These are phyloP conservation scores for Prionailurus viverrinus DNA, from an alignment of 2,113 vertebrate species.

Conservation along the genomic window DNA sequence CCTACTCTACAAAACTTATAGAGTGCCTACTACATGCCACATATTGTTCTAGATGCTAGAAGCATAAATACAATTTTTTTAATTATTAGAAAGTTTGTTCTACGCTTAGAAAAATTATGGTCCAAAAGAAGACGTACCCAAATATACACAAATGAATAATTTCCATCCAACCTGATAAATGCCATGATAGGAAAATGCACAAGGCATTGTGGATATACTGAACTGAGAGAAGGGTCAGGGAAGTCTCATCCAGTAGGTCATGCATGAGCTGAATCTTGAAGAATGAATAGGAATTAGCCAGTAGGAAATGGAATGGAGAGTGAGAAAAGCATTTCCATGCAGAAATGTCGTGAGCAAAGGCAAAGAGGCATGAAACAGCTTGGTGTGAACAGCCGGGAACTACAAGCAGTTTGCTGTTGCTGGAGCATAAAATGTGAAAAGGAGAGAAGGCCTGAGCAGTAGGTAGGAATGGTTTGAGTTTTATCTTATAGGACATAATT, in stretches of 20 bases:
- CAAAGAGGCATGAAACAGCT: slow-evolving; percentile 20
- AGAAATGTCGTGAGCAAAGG: slow-evolving; percentile 44
- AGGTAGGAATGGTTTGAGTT: not conserved
- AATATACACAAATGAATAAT: not conserved
- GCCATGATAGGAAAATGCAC: not conserved
- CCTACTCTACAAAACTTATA: not conserved
- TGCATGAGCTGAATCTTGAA: slow-evolving; percentile 22
- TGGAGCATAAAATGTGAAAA: not conserved
- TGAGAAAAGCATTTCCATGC: slow-evolving; percentile 49
- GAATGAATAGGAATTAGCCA: not conserved
- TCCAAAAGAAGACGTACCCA: not conserved
- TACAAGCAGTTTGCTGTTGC: not conserved
- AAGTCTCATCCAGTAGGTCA: not conserved
- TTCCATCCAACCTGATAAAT: not conserved
- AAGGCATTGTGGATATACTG: not conserved
- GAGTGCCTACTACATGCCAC: not conserved
- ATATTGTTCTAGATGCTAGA: not conserved
- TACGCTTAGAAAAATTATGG: not conserved
- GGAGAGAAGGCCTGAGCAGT: not conserved
- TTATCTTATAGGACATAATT: not conserved
- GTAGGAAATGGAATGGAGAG: not conserved
- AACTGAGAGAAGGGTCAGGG: not conserved
- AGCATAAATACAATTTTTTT: not conserved
- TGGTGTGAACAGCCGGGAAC: not conserved
- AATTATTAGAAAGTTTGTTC: not conserved